A percentile compares a stretch with the other conserved stretches of the same genome.
phyloP scores from a whole-genome alignment of 2,888 invertebrate genomes.

The Melangyna quadrimaculata region DNA sequence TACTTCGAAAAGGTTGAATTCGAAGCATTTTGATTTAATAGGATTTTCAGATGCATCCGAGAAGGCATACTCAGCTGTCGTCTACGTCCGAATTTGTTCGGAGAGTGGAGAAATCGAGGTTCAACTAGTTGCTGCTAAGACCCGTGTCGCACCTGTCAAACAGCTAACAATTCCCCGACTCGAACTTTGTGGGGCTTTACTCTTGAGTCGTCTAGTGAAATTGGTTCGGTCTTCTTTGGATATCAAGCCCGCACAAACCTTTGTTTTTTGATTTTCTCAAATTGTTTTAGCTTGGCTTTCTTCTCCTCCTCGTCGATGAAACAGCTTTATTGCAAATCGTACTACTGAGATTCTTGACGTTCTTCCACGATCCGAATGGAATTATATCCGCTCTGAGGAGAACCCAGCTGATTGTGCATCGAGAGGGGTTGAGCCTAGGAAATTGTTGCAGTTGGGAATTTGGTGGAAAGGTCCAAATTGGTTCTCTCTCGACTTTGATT shows the following conservation, averaged over 20 bases:
- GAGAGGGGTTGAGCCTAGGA: too few species aligned
- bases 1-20: conserved; percentile 7
- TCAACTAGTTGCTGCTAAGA: conserved; percentile 6
- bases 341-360: too few species aligned
- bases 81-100: conserved; percentile 32
- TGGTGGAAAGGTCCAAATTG: too few species aligned
- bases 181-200: conserved; percentile 60
- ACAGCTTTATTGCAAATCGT: too few species aligned
- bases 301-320: conserved; percentile 58
- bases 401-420: too few species aligned
- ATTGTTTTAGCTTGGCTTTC: conserved; percentile 71
- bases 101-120: not conserved
- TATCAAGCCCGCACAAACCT: not conserved
- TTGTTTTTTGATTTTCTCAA: conserved; percentile 54
- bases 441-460: too few species aligned
- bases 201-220: conserved; percentile 1
- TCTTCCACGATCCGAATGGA: too few species aligned
- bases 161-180: conserved; percentile 33
- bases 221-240: not conserved
- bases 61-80: too few species aligned
- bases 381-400: too few species aligned
- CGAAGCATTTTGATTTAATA: not conserved
- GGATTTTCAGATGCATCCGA: conserved; percentile 34
- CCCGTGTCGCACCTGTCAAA: conserved; percentile 41
- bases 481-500: too few species aligned